Evolutionary conservation across 2,113 vertebrate genomes (phyloP), one percentile per base, ranked within the genome.

Genomic region (Brachyhypopomus occidentalis): DNA sequence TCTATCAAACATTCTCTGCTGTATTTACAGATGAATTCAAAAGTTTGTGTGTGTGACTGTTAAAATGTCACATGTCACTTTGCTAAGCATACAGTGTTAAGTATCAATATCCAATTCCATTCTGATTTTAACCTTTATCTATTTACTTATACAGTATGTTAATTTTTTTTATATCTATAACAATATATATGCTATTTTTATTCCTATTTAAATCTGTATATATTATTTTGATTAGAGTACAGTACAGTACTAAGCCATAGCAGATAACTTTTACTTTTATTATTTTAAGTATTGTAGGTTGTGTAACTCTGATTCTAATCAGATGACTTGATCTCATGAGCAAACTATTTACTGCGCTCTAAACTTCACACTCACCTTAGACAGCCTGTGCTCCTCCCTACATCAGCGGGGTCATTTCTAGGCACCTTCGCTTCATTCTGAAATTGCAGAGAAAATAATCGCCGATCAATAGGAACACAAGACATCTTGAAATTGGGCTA

Each of bases 401-500:
- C 9, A 6, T 41, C 14, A 75, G 38, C 3, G 30, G 27, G 30
- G 62, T 19, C n/a, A 56, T 70, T 70, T 9, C 66, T 20, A 70
- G 19, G 20, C 8, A 38, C 2, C 16, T 79, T 72, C 5, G 23
- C 11, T 77, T 67, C 25, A 52, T 22, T 78, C 20, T 52, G 36
- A 75, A 70, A 22, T 66, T 77, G 19, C 70, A 78, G 52, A 60
- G 6, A 48, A 58, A 76, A 64, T 67, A 67, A 81, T 74, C 41
- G 75, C 6, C 63, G 41, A 82, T 81, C 70, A 81, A 82, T 82
- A 59, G 36, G 72, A 73, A 41, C 25, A 80, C 38, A 30, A 75
- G 64, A 41, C 79, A 85, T 79, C 41, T 63, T 72, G 19, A 82
- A 82, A 76, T 82, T 25, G 70, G 70, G 62, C 60, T 75, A 36